These are phyloP conservation scores for Chaetodon trifasciatus DNA, from an alignment of 2,797 vertebrate species.

Conservation along the genomic window DNA sequence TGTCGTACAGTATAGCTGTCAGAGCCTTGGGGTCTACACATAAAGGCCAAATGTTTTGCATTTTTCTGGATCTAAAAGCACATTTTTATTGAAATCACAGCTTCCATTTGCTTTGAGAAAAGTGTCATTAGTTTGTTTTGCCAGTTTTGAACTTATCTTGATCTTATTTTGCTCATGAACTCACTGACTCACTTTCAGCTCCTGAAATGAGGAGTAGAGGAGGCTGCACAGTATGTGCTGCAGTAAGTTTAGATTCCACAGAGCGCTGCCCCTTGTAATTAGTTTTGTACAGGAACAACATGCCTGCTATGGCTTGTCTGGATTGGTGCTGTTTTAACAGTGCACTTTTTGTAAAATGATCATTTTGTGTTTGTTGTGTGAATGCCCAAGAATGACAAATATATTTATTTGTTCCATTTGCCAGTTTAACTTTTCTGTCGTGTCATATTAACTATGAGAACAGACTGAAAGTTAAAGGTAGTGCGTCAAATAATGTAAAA, in stretches of 20 bases:
- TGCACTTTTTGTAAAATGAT: background rate
- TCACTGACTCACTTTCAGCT: background rate
- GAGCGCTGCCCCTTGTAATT: background rate
- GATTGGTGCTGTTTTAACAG: background rate
- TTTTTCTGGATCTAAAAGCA: background rate
- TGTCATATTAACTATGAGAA: background rate
- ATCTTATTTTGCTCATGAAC: constrained; percentile 5
- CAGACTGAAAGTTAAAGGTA: background rate
- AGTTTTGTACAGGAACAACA: background rate
- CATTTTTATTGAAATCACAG: background rate
- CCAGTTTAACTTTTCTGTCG: background rate
- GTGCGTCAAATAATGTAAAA: background rate
- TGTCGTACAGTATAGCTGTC: background rate
- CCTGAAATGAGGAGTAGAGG: background rate
- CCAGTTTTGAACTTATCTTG: background rate
- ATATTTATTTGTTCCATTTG: background rate
- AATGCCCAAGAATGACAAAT: background rate
- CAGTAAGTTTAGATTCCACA: background rate
- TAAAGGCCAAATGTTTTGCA: background rate
- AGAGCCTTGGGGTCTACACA: background rate
- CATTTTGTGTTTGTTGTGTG: background rate
- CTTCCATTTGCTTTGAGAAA: background rate
- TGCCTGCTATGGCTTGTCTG: background rate
- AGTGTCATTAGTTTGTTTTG: background rate
- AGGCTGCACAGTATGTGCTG: background rate